Evolutionary conservation across 2,888 invertebrate species (phyloP), one percentile per base, ranked within the genome.

Genomic region (Labia minor): DNA sequence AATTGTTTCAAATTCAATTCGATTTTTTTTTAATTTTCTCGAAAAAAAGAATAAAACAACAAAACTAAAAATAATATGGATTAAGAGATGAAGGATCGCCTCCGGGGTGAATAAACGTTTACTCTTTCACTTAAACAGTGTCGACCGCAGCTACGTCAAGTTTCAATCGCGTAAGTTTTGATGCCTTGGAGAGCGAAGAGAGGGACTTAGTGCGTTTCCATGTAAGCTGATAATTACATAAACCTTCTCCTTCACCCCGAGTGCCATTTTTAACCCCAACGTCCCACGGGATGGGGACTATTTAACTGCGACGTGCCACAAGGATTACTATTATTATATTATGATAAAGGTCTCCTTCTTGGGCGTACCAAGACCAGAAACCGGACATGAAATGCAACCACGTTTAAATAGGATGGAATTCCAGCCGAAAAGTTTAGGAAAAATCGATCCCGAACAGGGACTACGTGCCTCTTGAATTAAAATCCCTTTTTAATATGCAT

Each of bases 121-220:
- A 26, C 49, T 49, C 49, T n/a, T 16, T 49, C 49, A 8, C 49
- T 10, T 11, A 49, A 49, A 49, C 49, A 49, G 49, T n/a, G 8
- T 16, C 49, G 49, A 49, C 49, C 49, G 49, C 49, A 49, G 49
- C 49, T 16, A 49, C 49, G 49, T 49, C 49, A 49, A 49, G 49
- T 49, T 49, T 49, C 49, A 49, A 49, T 49, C 49, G 49, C 49
- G 49, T 49, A 49, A 49, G 49, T 49, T 49, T 49, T 49, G 49
- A 49, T 49, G 49, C 49, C 49, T 49, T 49, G 49, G 49, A 49
- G 49, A 49, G 49, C 14, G 49, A 49, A 16, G 16, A 16, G 49
- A 49, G 49, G 16, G 49, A 49, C 49, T 49, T 49, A 49, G 49
- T 49, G 49, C 49, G 49, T 49, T 49, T 49, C 49, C 49, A 49